These are phyloP conservation scores for Diorhabda carinulata DNA, from an alignment of 1,140 invertebrate genomes.

Conservation along the genomic window DNA sequence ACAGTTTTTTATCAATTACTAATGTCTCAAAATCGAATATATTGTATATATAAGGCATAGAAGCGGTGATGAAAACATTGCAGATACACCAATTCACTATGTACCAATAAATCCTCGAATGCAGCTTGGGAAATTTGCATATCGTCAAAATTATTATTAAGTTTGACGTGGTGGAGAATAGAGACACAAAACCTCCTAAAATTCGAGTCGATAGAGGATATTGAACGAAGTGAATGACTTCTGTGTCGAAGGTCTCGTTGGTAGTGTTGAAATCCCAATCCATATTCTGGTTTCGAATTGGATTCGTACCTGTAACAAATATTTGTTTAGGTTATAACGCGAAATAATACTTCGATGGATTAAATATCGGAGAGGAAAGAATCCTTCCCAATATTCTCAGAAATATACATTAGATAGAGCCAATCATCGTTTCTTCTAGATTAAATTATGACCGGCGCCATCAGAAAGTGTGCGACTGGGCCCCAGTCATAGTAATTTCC, in stretches of 20 bases:
- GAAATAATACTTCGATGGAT: too few relatives aligned
- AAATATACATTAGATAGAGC: too few relatives aligned
- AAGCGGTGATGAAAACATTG: constrained; percentile 23
- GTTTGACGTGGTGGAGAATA: constrained; percentile 22
- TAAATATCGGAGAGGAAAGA: too few relatives aligned
- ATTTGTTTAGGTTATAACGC: too few relatives aligned
- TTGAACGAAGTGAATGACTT: constrained; percentile 8
- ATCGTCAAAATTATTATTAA: constrained; percentile 23
- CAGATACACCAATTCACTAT: constrained; percentile 32
- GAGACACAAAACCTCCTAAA: constrained; percentile 4
- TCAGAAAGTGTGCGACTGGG: too few relatives aligned
- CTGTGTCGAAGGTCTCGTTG: constrained; percentile 22
- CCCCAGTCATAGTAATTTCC: too few relatives aligned
- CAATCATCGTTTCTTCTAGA: too few relatives aligned
- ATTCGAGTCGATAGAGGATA: constrained; percentile 16
- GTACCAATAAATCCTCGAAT: constrained; percentile 27
- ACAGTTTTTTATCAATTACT: constrained; percentile 5
- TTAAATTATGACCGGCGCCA: too few relatives aligned
- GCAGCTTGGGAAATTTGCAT: constrained; percentile 14
- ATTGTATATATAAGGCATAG: constrained; percentile 19
- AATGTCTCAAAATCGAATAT: constrained; percentile 22
- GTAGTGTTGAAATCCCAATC: background rate
- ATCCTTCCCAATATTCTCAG: too few relatives aligned
- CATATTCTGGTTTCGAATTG: background rate
- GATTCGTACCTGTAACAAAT: background rate